phyloP scores from a whole-genome alignment of 2,113 vertebrate species.

The Caloenas nicobarica region DNA sequence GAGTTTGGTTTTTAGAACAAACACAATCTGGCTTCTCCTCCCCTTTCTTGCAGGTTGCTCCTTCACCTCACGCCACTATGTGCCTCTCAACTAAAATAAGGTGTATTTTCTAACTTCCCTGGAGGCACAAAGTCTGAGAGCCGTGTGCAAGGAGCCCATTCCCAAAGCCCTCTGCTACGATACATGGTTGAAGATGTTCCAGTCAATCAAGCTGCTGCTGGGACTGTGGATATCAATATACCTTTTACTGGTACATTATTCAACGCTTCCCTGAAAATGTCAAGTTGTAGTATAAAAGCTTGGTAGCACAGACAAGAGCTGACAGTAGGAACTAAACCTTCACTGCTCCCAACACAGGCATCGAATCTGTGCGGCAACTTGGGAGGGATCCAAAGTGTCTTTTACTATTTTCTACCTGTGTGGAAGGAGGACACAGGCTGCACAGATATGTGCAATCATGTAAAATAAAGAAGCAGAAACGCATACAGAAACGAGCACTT shows the following conservation, averaged over 20 bases:
- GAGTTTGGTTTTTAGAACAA: neutral
- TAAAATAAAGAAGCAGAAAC: neutral
- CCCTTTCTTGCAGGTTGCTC: neutral
- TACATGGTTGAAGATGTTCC: neutral
- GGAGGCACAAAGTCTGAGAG: neutral
- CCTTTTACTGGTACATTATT: neutral
- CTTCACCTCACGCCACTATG: neutral
- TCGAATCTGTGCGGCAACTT: rapidly evolving
- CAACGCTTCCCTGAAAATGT: neutral
- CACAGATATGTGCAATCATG: neutral
- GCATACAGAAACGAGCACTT: neutral
- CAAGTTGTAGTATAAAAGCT: neutral
- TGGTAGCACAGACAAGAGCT: neutral
- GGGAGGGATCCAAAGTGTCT: neutral
- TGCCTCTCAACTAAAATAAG: neutral
- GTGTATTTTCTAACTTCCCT: neutral
- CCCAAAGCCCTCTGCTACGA: neutral
- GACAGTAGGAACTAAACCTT: neutral
- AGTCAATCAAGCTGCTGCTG: neutral
- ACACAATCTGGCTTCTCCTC: neutral
- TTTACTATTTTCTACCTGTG: neutral
- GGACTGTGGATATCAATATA: rapidly evolving
- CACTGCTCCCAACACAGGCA: neutral
- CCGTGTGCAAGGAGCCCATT: neutral
- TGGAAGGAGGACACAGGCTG: neutral